Evolutionary conservation across 1,140 invertebrate species (phyloP).

Genomic region (Meloidogyne exigua): DNA sequence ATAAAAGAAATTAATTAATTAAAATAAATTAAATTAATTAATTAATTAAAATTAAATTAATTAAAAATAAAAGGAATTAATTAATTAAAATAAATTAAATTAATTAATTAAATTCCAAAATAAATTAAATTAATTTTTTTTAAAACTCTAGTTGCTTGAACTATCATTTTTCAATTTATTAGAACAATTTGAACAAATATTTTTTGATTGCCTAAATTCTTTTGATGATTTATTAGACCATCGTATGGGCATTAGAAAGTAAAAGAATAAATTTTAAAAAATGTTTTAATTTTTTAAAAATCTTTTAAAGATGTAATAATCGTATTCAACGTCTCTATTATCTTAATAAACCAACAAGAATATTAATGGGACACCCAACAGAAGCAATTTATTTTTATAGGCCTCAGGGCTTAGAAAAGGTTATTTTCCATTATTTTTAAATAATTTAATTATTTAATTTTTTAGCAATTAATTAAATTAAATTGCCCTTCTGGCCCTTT

Average conservation of each 20-base stretch:
- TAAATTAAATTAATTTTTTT: not conserved
- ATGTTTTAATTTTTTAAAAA: too few species aligned
- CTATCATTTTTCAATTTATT: constrained; percentile 25
- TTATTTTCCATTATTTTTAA: not conserved
- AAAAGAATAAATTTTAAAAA: not conserved
- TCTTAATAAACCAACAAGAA: not conserved
- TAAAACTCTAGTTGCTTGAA: not conserved
- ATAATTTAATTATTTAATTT: not conserved
- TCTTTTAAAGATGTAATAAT: constrained; percentile 27
- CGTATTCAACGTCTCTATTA: constrained; percentile 28
- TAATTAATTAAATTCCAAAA: too few species aligned
- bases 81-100: not conserved
- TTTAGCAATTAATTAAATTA: constrained; percentile 27
- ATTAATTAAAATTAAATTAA: too few species aligned
- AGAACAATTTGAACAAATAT: constrained; percentile 36
- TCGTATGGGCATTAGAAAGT: constrained; percentile 31
- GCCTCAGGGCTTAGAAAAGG: constrained; percentile 11
- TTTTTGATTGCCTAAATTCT: constrained; percentile 28
- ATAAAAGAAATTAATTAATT: not conserved
- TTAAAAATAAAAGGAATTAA: not conserved
- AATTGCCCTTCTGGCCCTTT: constrained; percentile 16
- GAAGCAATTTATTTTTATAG: constrained; percentile 37
- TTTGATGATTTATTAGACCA: constrained; percentile 26
- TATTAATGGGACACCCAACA: constrained; percentile 17
- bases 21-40: not conserved